Conservation (phyloP, 2,797 vertebrate species). For the Acanthurus tractus region DNA sequence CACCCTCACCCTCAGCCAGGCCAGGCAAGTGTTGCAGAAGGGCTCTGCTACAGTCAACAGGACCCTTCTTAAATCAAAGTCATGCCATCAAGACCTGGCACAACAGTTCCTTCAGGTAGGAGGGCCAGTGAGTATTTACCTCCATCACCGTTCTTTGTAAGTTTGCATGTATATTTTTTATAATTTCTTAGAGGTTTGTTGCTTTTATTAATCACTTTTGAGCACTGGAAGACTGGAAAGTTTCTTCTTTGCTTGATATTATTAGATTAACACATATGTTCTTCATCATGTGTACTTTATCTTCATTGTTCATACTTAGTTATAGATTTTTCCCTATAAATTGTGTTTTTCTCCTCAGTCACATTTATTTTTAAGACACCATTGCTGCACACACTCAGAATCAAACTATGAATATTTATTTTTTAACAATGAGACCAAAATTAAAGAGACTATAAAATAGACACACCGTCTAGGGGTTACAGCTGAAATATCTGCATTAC, state of each 20-base stretch:
- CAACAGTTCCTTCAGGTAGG: conserved; percentile 98
- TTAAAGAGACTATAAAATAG: neutral
- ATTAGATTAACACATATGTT: conserved; percentile 12
- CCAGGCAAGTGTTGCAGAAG: conserved; percentile 96
- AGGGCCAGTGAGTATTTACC: conserved; percentile 65
- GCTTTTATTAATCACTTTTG: conserved; percentile 24
- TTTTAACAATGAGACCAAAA: neutral
- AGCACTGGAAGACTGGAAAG: neutral
- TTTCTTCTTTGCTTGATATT: neutral
- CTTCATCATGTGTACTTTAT: conserved; percentile 19
- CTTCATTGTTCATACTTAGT: conserved; percentile 2
- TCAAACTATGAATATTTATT: neutral
- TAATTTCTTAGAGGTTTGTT: conserved; percentile 30
- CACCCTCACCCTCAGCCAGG: conserved; percentile 95
- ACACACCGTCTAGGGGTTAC: neutral
- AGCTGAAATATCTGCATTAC: neutral
- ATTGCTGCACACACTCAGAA: conserved; percentile 10
- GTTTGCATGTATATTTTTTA: conserved; percentile 49
- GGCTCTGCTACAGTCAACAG: conserved; percentile 96
- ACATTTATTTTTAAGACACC: conserved; percentile 1
- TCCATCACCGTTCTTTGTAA: conserved; percentile 62
- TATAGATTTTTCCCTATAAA: conserved; percentile 16
- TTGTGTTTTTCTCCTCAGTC: conserved; percentile 4
- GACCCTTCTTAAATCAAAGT: conserved; percentile 96
- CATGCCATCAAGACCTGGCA: conserved; percentile 95